phyloP scores from a whole-genome alignment of 2,888 invertebrate species.

The Agrochola circellaris region DNA sequence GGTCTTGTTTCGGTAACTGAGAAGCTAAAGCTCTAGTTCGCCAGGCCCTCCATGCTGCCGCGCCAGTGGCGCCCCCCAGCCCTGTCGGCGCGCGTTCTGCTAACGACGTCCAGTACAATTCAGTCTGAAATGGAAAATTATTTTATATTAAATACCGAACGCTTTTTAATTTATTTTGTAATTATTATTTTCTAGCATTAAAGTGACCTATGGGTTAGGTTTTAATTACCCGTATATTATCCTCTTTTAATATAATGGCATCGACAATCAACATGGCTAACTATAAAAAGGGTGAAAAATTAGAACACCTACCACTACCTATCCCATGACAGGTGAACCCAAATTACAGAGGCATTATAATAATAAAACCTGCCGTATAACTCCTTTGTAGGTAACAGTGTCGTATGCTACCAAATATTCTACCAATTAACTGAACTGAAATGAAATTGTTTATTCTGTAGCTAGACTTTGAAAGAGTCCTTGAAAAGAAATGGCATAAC shows the following conservation, averaged over 20 bases:
- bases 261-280: not conserved
- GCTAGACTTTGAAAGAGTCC: too few species aligned
- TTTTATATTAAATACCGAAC: not conserved
- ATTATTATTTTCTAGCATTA: not conserved
- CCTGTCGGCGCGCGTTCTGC: slow-evolving; percentile 92
- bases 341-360: not conserved
- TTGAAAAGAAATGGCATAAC: not conserved
- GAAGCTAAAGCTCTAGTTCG: slow-evolving; percentile 92
- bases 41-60: slow-evolving; percentile 86
- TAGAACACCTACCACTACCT: not conserved
- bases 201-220: not conserved
- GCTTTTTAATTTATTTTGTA: not conserved
- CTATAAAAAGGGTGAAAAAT: not conserved
- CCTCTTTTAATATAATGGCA: not conserved
- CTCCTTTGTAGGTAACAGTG: not conserved
- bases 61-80: slow-evolving; percentile 83
- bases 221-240: not conserved
- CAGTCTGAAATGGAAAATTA: slow-evolving; percentile 92
- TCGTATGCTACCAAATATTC: not conserved
- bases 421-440: not conserved
- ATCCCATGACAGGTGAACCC: not conserved
- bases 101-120: slow-evolving; percentile 97
- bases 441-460: not conserved
- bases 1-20: slow-evolving; percentile 98
- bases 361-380: not conserved